Evolutionary conservation across 2,113 vertebrate species (phyloP).

Genomic region (Daubentonia madagascariensis): DNA sequence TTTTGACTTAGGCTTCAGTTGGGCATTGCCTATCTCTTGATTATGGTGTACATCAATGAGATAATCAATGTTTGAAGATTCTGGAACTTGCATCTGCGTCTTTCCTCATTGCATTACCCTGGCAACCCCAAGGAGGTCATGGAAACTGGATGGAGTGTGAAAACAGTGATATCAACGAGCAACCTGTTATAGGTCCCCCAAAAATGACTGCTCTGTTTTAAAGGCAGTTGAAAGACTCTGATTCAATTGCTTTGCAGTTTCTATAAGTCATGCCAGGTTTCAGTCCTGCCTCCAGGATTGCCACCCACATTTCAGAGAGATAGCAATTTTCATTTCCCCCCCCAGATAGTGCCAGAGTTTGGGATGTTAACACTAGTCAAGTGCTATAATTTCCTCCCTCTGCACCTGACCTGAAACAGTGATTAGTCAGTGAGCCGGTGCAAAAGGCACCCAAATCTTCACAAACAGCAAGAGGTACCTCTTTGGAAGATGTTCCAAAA

Average conservation of each 20-base stretch:
- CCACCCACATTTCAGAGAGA: neutral
- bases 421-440: neutral
- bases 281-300: neutral
- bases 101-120: neutral
- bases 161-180: neutral
- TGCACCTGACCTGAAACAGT: neutral
- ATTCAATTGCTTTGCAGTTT: neutral
- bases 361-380: neutral
- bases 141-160: neutral
- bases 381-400: conserved; percentile 30
- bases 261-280: neutral
- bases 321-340: neutral
- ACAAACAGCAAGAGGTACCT: neutral
- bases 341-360: neutral
- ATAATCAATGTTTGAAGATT: neutral
- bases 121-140: neutral
- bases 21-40: neutral
- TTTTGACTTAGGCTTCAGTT: neutral
- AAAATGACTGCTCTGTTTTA: neutral
- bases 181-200: neutral
- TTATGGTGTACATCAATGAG: neutral
- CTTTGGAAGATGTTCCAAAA: neutral
- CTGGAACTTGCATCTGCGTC: neutral
- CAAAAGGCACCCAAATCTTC: neutral
- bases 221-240: neutral